Percentiles rank a stretch among this genome's conserved stretches.
Evolutionary conservation across 2,888 invertebrate species (phyloP).

Genomic region (Drosophila phalerata): DNA sequence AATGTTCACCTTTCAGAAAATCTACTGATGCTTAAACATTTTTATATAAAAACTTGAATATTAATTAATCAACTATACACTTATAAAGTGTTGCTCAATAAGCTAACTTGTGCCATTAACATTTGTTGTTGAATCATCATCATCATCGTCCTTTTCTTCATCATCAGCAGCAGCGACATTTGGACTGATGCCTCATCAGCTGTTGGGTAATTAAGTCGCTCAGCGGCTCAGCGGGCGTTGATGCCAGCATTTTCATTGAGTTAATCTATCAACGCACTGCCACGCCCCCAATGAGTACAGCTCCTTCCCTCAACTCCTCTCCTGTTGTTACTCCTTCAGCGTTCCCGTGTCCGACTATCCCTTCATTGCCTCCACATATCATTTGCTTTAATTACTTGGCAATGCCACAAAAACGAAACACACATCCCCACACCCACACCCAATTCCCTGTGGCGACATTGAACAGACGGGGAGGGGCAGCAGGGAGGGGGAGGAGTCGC

Average conservation of each 20-base stretch:
- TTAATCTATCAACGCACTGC: slow-evolving; percentile 71
- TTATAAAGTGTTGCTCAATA: slow-evolving; percentile 5
- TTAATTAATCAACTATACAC: slow-evolving; percentile 5
- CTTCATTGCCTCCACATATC: slow-evolving; percentile 57
- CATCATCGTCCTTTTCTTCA: slow-evolving; percentile 6
- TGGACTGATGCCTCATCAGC: slow-evolving; percentile 34
- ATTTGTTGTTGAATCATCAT: slow-evolving; percentile 9
- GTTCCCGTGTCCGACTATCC: slow-evolving; percentile 4
- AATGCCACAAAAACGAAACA: slow-evolving; percentile 36
- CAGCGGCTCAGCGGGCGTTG: slow-evolving; percentile 35
- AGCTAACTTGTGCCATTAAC: background rate
- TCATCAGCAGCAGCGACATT: slow-evolving; percentile 23
- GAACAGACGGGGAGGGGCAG: background rate
- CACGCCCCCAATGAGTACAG: slow-evolving; percentile 29
- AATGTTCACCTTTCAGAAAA: too few relatives aligned
- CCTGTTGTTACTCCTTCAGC: background rate
- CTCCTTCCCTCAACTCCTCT: background rate
- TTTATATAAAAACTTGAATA: background rate
- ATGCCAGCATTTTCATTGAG: slow-evolving; percentile 68
- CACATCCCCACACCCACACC: slow-evolving; percentile 17
- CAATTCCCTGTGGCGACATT: slow-evolving; percentile 76
- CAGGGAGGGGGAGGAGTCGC: background rate
- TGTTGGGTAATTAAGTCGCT: slow-evolving; percentile 51
- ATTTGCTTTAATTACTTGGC: slow-evolving; percentile 67
- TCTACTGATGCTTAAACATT: background rate